Evolutionary conservation across 2,113 vertebrate species (phyloP).

Genomic region (Neoarius graeffei): DNA sequence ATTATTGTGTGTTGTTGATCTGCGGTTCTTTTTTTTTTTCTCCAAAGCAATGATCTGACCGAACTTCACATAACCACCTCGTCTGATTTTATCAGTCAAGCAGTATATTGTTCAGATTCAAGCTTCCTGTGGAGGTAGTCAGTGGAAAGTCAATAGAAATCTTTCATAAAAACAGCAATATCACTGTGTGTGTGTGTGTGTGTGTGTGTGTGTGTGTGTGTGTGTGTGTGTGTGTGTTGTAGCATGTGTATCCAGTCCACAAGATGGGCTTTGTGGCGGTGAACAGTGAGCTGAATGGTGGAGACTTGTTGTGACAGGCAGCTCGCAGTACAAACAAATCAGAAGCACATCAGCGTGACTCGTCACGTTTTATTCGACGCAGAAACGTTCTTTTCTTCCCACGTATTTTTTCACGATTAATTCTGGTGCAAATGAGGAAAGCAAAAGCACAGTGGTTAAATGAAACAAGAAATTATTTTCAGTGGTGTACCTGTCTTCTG

Average conservation of each 20-base stretch:
- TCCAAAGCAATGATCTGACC: neutral
- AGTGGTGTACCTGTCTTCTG: conserved; percentile 19
- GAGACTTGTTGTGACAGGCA: conserved; percentile 49
- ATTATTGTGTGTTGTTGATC: neutral
- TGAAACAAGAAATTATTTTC: neutral
- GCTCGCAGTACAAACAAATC: conserved; percentile 42
- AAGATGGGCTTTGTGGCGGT: conserved; percentile 40
- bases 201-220: conserved; percentile 31
- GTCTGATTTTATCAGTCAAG: neutral
- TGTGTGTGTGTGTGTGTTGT: conserved; percentile 13
- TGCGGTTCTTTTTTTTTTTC: neutral
- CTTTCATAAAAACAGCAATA: conserved; percentile 1
- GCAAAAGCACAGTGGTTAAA: conserved; percentile 17
- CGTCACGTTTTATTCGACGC: neutral
- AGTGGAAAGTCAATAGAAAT: neutral
- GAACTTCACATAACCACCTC: neutral
- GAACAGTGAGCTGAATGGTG: conserved; percentile 43
- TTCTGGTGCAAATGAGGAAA: neutral
- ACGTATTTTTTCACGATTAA: neutral
- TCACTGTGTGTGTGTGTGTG: neutral
- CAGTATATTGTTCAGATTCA: neutral
- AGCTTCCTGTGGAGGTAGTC: neutral
- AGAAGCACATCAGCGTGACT: conserved; percentile 25
- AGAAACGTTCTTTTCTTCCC: neutral
- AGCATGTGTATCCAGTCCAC: conserved; percentile 31